Conservation (phyloP, 2,113 vertebrate species). For the Glaucidium brasilianum region DNA sequence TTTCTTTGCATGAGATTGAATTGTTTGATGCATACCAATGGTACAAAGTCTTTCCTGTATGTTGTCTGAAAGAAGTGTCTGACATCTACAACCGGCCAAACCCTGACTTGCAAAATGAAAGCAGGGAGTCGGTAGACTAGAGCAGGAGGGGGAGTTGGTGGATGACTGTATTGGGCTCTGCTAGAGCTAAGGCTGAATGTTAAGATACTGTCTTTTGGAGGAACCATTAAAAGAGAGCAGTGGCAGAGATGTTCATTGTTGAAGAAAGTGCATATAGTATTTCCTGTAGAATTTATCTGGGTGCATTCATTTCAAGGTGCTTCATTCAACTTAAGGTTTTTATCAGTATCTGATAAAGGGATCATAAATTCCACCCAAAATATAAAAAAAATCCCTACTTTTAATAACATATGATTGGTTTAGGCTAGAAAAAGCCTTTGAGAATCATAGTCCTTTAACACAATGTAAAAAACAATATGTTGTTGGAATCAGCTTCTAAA, state of each 20-base stretch:
- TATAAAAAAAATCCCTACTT: neutral
- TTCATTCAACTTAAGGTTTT: neutral
- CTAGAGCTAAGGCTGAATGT: neutral
- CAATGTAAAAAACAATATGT: neutral
- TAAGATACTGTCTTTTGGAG: neutral
- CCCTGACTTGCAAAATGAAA: neutral
- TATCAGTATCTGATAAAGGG: neutral
- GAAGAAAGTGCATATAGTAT: neutral
- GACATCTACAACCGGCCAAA: neutral
- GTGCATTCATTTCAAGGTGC: neutral
- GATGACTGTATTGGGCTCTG: neutral
- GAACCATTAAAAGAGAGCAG: neutral
- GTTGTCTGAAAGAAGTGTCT: neutral
- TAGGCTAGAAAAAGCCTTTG: neutral
- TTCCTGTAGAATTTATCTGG: neutral
- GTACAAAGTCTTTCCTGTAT: neutral
- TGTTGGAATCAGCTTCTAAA: neutral
- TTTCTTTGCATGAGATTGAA: neutral
- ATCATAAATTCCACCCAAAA: slow-evolving; percentile 3
- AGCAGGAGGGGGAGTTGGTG: neutral
- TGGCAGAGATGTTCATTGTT: neutral
- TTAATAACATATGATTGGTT: neutral
- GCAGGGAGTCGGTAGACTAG: neutral
- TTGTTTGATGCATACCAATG: neutral
- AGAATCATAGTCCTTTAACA: neutral